Conservation (phyloP, 64 coral and sea anemone genomes). For the Astreopora myriophthalma region DNA sequence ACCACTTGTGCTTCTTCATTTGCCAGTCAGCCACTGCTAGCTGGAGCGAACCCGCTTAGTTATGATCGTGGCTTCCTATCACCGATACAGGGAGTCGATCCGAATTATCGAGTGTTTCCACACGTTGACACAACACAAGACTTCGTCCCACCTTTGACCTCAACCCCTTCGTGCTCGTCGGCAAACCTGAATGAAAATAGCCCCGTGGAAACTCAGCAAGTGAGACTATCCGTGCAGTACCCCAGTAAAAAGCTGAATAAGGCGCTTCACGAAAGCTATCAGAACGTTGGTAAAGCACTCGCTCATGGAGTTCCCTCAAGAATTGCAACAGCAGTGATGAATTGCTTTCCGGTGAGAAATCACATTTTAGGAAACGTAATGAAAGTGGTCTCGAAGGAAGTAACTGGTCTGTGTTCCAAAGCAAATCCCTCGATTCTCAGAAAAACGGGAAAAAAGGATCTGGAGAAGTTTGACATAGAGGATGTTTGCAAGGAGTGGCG, state of each 20-base stretch:
- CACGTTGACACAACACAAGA: background rate
- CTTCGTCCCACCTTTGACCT: background rate
- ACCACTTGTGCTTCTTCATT: conserved; percentile 12
- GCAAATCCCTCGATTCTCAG: conserved; percentile 29
- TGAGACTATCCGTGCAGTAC: conserved; percentile 13
- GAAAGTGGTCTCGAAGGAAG: background rate
- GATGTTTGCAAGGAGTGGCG: conserved; percentile 13
- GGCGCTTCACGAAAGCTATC: background rate
- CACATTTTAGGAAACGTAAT: background rate
- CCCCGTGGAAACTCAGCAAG: background rate
- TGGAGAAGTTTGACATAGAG: conserved; percentile 6
- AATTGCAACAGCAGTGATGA: conserved; percentile 65
- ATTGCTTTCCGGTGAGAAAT: conserved; percentile 67
- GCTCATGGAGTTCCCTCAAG: conserved; percentile 62
- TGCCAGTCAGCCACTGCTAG: background rate
- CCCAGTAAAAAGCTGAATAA: conserved; percentile 56
- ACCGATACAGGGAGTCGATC: background rate
- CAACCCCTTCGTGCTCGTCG: background rate
- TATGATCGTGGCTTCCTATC: background rate
- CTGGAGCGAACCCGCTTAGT: background rate
- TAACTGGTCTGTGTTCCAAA: background rate
- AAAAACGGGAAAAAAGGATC: conserved; percentile 38
- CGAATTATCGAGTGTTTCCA: background rate
- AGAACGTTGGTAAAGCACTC: conserved; percentile 64
- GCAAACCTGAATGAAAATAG: background rate